A percentile compares a stretch with the other conserved stretches of the same genome.
These are phyloP conservation scores for Eurytoma adleriae DNA, from an alignment of 2,888 invertebrate species.

Conservation along the genomic window DNA sequence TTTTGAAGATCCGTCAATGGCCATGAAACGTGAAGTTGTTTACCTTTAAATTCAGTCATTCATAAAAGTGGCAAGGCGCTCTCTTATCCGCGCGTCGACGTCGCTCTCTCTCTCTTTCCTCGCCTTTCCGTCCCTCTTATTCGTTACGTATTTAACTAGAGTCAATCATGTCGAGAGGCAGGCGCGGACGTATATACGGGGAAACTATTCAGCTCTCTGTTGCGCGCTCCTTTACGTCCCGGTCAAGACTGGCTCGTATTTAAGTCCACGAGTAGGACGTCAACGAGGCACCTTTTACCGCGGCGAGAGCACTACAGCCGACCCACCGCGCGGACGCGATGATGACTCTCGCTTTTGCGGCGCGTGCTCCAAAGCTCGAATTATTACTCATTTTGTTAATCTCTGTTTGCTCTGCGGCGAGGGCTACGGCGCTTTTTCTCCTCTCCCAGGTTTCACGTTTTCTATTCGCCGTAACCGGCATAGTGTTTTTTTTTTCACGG, in stretches of 20 bases:
- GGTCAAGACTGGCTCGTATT: conserved; percentile 32
- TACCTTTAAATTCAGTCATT: conserved; percentile 48
- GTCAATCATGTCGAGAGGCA: conserved; percentile 59
- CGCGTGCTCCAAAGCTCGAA: conserved; percentile 39
- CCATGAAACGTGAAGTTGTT: conserved; percentile 47
- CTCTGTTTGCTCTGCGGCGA: conserved; percentile 29
- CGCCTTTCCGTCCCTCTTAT: conserved; percentile 44
- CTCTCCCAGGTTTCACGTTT: background rate
- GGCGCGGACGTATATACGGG: conserved; percentile 50
- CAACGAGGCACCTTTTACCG: conserved; percentile 55
- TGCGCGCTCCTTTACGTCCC: background rate
- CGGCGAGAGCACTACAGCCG: conserved; percentile 42
- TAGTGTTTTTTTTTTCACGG: too few species aligned
- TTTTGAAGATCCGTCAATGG: background rate
- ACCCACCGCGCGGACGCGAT: conserved; percentile 27
- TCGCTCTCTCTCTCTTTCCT: conserved; percentile 50
- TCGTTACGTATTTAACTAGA: conserved; percentile 56
- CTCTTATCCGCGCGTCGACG: conserved; percentile 40
- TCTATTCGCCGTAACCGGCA: too few species aligned
- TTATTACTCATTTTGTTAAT: conserved; percentile 56
- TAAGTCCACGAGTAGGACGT: conserved; percentile 47
- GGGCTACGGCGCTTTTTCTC: background rate
- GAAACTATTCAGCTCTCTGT: conserved; percentile 32
- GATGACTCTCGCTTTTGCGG: background rate
- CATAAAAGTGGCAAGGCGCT: conserved; percentile 38